phyloP scores from a whole-genome alignment of 2,888 invertebrate species.

The Ferrisia virgata region DNA sequence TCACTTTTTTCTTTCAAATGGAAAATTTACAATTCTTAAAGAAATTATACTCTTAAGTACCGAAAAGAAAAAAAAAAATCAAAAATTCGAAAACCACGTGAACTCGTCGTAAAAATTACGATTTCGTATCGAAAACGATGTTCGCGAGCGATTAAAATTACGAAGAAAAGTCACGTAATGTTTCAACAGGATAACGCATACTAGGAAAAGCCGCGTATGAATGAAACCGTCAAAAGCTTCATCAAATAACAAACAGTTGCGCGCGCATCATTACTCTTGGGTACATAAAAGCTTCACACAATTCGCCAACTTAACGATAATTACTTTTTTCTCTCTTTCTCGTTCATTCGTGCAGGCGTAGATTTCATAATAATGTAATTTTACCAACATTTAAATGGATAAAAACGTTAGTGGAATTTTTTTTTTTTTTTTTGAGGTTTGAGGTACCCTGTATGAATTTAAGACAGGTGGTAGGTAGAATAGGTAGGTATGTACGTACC shows the following conservation, averaged over 20 bases:
- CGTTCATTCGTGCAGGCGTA: not conserved
- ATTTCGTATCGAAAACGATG: not conserved
- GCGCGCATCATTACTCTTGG: not conserved
- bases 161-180: not conserved
- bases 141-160: not conserved
- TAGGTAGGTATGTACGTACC: too few species aligned
- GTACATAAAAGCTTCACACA: not conserved
- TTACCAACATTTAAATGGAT: too few species aligned
- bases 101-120: not conserved
- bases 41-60: too few species aligned
- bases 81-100: not conserved
- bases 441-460: too few species aligned
- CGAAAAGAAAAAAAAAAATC: not conserved
- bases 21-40: not conserved
- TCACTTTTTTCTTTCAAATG: not conserved
- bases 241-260: conserved; percentile 15
- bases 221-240: conserved; percentile 27
- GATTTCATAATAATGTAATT: not conserved
- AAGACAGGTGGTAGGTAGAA: too few species aligned
- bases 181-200: conserved; percentile 1
- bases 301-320: not conserved
- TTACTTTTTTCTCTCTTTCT: not conserved
- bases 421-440: too few species aligned
- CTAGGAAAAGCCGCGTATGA: conserved; percentile 31
- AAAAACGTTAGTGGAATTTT: not conserved